Percentiles rank a stretch among this genome's conserved stretches.
Conservation (phyloP, 2,113 vertebrate species). For the Cochlearius cochlearius region DNA sequence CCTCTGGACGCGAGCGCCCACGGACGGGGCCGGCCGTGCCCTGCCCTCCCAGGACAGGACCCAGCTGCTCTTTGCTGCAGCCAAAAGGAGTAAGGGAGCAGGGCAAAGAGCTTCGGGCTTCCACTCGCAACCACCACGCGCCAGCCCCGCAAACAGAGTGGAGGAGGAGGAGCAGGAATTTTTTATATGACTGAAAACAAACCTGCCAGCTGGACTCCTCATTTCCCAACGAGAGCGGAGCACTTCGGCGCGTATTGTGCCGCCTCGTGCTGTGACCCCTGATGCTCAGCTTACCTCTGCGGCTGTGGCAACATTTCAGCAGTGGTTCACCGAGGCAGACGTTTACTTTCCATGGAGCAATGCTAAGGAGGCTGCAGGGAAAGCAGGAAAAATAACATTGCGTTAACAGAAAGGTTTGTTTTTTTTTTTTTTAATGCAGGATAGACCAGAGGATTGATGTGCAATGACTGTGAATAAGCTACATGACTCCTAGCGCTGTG, state of each 20-base stretch:
- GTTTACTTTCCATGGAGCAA: background rate
- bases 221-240: background rate
- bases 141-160: background rate
- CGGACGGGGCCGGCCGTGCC: background rate
- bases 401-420: background rate
- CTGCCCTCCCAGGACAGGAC: background rate
- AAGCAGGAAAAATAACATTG: background rate
- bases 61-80: background rate
- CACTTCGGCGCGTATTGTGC: background rate
- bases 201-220: background rate
- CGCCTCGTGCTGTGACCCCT: background rate
- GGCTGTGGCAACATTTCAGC: background rate
- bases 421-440: background rate
- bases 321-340: background rate
- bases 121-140: background rate
- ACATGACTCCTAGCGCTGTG: background rate
- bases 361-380: background rate
- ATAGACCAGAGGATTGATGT: background rate
- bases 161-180: constrained; percentile 69
- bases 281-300: background rate
- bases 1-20: background rate
- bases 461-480: background rate
- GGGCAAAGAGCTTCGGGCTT: background rate
- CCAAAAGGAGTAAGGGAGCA: background rate
- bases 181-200: constrained; percentile 69